Base-by-base conservation (phyloP, 2,888 invertebrate genomes). In the Trichogramma evanescens region DNA sequence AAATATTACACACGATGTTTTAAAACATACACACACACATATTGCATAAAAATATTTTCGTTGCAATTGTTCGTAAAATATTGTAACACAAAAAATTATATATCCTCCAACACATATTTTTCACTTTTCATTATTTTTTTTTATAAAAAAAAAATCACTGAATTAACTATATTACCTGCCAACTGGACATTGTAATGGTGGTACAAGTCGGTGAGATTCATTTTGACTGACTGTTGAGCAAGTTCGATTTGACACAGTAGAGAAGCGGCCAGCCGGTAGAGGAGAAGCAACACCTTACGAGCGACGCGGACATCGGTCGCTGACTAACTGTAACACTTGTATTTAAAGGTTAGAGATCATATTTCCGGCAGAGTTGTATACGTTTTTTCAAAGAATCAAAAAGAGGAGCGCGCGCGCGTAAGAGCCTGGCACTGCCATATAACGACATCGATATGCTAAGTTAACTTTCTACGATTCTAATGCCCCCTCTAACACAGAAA, bases 281-380 rank as follows among this genome's bases (percentile, higher is more conserved):
- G 50, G 43, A 57, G 38, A 55, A 54, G 26, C 41, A 48, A 54
- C 7, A 38, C 5, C 51, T 43, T 1, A 26, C 13, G 45, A 51
- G 48, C 38, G 3, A 39, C 7, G 54, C 43, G 49, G 38, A 50
- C 52, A 45, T 42, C 59, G 56, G 45, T 48, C 48, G 58, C 54
- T 13, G 45, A 38, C 44, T 10, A 55, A 58, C 60, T 51, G 60
- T 53, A 53, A 51, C 58, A 53, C 63, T 56, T 56, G 61, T 58
- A 63, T 63, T 63, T 63, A 63, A 61, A 61, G 61, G 48, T 53
- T 63, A 61, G 53, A 61, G 61, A 54, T 61, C 54, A 50, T 56
- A 46, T 53, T 61, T 57, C 40, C 48, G 42, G 38, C 46, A 42
- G 45, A 13, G 13, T 4, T 40, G 13, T 38, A 42, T 26, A 7